phyloP scores from a whole-genome alignment of 2,113 vertebrate species.

The Tichodroma muraria region DNA sequence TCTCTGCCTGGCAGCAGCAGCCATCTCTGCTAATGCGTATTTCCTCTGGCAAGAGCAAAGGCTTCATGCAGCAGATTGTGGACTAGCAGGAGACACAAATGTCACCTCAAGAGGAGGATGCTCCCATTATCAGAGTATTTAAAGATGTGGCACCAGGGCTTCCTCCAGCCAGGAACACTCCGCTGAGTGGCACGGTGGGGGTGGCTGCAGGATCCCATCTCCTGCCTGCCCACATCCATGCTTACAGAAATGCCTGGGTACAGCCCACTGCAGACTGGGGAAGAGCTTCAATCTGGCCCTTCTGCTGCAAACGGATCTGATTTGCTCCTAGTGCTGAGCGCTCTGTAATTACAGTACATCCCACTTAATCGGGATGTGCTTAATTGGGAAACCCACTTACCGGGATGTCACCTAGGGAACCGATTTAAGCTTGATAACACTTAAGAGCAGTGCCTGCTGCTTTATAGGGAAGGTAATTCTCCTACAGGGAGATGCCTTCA shows the following conservation, averaged over 20 bases:
- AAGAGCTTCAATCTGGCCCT: neutral
- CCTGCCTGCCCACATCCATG: neutral
- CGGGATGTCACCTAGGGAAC: conserved; percentile 61
- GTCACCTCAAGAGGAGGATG: neutral
- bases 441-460: conserved; percentile 44
- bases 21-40: neutral
- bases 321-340: neutral
- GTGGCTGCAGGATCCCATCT: neutral
- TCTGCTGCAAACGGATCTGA: neutral
- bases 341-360: conserved; percentile 55
- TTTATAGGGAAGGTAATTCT: conserved; percentile 54
- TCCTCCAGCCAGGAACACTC: neutral
- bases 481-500: conserved; percentile 50
- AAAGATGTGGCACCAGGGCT: neutral
- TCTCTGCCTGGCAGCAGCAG: neutral
- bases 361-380: conserved; percentile 53
- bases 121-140: neutral
- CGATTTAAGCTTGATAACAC: conserved; percentile 45
- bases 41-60: neutral
- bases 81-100: neutral
- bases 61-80: neutral
- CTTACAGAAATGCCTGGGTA: neutral
- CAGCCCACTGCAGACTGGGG: neutral
- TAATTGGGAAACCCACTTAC: conserved; percentile 65
- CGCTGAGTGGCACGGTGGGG: neutral